These are phyloP conservation scores for Stenolophus ochropezus DNA, from an alignment of 2,888 invertebrate species.

Conservation along the genomic window DNA sequence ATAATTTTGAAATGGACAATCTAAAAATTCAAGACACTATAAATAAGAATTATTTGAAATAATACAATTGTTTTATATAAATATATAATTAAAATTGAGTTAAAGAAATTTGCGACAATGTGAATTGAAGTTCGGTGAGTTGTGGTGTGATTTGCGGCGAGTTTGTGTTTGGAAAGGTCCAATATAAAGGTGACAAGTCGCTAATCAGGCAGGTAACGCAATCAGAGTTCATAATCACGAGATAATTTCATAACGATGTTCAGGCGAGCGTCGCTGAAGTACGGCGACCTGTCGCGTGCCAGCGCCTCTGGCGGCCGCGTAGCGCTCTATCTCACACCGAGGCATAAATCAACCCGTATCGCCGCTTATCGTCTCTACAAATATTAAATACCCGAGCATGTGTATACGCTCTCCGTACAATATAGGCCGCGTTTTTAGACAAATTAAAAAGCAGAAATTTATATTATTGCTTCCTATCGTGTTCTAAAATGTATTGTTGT, in stretches of 20 bases:
- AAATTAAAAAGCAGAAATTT: slow-evolving; percentile 58
- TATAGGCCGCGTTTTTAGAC: slow-evolving; percentile 56
- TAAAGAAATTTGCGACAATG: too few relatives aligned
- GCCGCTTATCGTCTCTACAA: slow-evolving; percentile 70
- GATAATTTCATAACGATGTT: slow-evolving; percentile 32
- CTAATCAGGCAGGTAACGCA: slow-evolving; percentile 1
- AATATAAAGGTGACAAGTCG: slow-evolving; percentile 7
- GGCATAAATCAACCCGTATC: slow-evolving; percentile 69
- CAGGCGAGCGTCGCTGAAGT: slow-evolving; percentile 52
- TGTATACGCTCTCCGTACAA: slow-evolving; percentile 7
- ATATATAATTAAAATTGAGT: too few relatives aligned
- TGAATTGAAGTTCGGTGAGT: too few relatives aligned
- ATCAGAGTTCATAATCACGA: slow-evolving; percentile 18
- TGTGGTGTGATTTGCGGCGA: not conserved
- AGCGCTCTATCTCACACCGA: slow-evolving; percentile 47
- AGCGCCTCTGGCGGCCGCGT: slow-evolving; percentile 35
- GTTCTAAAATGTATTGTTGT: slow-evolving; percentile 57
- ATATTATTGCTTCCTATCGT: slow-evolving; percentile 56
- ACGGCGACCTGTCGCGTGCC: slow-evolving; percentile 67
- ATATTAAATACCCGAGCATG: slow-evolving; percentile 69
- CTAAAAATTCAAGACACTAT: too few relatives aligned
- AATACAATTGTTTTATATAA: too few relatives aligned
- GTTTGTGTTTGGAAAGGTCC: not conserved
- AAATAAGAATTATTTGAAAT: too few relatives aligned
- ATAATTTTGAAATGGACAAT: too few relatives aligned